phyloP scores from a whole-genome alignment of 2,797 vertebrate species.

The Astyanax mexicanus region DNA sequence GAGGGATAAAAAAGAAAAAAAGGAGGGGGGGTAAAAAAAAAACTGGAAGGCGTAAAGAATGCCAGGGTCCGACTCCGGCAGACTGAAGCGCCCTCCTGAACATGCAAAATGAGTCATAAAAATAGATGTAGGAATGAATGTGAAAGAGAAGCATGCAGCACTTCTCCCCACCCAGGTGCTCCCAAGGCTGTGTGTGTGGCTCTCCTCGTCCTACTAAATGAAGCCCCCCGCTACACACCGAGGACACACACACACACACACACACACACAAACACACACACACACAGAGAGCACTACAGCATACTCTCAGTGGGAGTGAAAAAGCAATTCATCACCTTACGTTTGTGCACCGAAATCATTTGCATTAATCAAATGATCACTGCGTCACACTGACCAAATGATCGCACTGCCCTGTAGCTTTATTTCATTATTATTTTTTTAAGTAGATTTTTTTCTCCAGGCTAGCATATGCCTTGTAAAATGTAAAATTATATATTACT shows the following conservation, averaged over 20 bases:
- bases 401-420: constrained; percentile 34
- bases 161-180: constrained; percentile 55
- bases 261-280: not conserved
- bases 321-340: constrained; percentile 52
- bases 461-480: not conserved
- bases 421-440: too few species aligned
- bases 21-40: not conserved
- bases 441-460: not conserved
- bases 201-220: constrained; percentile 54
- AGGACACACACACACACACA: constrained; percentile 1
- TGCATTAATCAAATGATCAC: constrained; percentile 46
- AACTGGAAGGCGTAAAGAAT: constrained; percentile 26
- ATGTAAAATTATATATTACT: too few species aligned
- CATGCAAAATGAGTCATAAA: constrained; percentile 62
- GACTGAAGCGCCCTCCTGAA: constrained; percentile 49
- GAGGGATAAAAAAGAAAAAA: not conserved
- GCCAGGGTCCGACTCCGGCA: constrained; percentile 49
- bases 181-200: constrained; percentile 57
- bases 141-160: constrained; percentile 38
- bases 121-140: constrained; percentile 58
- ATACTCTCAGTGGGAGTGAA: constrained; percentile 30
- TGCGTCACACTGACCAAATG: constrained; percentile 28
- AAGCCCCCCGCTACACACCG: constrained; percentile 47
- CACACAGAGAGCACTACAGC: not conserved
- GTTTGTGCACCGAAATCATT: constrained; percentile 20